These are phyloP conservation scores for Lutraria lutraria DNA, from an alignment of 2,888 invertebrate genomes.

Conservation along the genomic window DNA sequence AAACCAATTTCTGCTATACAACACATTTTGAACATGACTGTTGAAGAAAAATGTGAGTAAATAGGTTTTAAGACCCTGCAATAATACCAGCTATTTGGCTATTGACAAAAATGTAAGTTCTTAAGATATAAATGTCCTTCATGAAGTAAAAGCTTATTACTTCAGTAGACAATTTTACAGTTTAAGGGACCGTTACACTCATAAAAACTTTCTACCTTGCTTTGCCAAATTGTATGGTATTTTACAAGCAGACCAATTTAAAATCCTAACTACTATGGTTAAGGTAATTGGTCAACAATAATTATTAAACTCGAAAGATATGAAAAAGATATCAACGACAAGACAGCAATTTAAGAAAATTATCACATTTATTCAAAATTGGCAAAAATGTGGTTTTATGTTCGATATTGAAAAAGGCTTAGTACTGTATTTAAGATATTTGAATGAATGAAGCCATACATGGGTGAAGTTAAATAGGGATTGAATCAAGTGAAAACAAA, in stretches of 20 bases:
- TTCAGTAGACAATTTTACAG: slow-evolving; percentile 42
- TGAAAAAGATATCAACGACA: neutral
- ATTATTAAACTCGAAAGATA: neutral
- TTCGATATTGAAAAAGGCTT: neutral
- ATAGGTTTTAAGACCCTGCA: slow-evolving; percentile 40
- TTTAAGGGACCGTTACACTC: slow-evolving; percentile 37
- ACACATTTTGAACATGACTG: slow-evolving; percentile 19
- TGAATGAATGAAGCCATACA: neutral
- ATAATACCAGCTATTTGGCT: slow-evolving; percentile 40
- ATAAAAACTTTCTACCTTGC: slow-evolving; percentile 2
- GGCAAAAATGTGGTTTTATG: neutral
- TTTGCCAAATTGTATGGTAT: neutral
- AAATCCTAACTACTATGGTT: neutral
- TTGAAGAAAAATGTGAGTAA: slow-evolving; percentile 40
- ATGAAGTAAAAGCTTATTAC: slow-evolving; percentile 34
- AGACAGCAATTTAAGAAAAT: slow-evolving; percentile 14
- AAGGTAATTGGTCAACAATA: neutral
- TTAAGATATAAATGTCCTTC: slow-evolving; percentile 45
- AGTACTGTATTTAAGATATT: neutral
- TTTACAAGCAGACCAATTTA: slow-evolving; percentile 19
- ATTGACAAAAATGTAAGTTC: slow-evolving; percentile 30
- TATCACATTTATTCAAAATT: neutral
- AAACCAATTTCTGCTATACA: slow-evolving; percentile 34
- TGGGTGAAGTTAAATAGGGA: neutral
- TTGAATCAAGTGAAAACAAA: neutral